Conservation (phyloP, 2,888 invertebrate species). For the Dinocampus coccinellae region DNA sequence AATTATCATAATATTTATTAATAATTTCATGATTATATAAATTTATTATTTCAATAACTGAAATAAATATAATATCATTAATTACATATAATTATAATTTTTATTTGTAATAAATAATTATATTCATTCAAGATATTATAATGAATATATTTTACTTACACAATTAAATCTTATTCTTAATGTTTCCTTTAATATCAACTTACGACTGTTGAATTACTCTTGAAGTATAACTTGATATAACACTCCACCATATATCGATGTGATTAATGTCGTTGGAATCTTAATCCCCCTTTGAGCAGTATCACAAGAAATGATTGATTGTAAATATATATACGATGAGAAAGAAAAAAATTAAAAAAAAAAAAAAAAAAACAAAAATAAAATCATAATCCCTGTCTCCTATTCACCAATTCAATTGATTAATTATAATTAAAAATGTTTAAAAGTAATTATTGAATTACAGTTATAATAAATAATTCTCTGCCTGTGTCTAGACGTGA, state of each 20-base stretch:
- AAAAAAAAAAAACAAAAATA: neutral
- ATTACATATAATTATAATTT: neutral
- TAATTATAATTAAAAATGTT: neutral
- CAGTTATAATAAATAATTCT: neutral
- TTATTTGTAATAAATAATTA: neutral
- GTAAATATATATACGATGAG: neutral
- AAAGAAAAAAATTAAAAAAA: too few relatives aligned
- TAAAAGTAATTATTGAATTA: neutral
- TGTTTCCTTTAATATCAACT: neutral
- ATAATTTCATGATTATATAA: slow-evolving; percentile 37
- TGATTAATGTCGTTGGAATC: slow-evolving; percentile 34
- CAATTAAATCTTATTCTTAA: slow-evolving; percentile 1
- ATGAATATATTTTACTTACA: too few relatives aligned
- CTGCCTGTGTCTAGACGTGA: neutral
- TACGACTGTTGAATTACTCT: neutral
- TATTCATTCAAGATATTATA: too few relatives aligned
- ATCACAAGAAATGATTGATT: slow-evolving; percentile 42
- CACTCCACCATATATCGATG: slow-evolving; percentile 15
- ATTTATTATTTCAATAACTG: neutral
- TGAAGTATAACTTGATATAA: slow-evolving; percentile 6
- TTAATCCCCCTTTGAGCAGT: slow-evolving; percentile 47
- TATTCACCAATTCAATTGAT: too few relatives aligned
- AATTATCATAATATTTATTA: slow-evolving; percentile 5
- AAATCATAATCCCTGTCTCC: too few relatives aligned
- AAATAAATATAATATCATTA: neutral